Conservation (phyloP, 23 tunicate genomes). For the Trididemnum clinides region DNA sequence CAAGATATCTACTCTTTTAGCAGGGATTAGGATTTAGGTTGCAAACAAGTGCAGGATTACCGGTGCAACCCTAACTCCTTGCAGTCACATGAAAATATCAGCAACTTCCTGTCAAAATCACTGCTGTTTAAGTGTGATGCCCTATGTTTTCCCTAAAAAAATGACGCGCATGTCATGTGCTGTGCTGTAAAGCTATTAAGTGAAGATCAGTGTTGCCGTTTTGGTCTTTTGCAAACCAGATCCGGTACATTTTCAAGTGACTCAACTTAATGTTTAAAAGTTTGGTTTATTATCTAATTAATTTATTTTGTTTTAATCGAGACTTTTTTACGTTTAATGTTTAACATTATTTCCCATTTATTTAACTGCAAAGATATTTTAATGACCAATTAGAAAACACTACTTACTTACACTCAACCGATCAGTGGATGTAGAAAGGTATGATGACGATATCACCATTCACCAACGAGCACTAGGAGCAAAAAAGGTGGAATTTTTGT, state of each 20-base stretch:
- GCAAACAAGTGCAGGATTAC: too few relatives aligned
- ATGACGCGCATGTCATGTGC: too few relatives aligned
- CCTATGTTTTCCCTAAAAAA: too few relatives aligned
- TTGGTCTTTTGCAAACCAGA: neutral
- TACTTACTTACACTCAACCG: neutral
- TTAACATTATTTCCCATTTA: neutral
- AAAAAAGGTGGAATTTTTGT: too few relatives aligned
- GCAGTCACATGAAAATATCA: too few relatives aligned
- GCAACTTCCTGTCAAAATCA: too few relatives aligned
- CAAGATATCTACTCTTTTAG: too few relatives aligned
- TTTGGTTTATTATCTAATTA: neutral
- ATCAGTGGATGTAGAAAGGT: neutral
- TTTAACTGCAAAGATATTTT: neutral
- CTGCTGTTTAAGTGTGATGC: too few relatives aligned
- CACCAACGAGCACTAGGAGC: neutral
- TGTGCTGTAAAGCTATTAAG: too few relatives aligned
- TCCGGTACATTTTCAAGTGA: neutral
- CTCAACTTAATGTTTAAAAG: neutral
- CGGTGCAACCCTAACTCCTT: too few relatives aligned
- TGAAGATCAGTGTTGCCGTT: neutral
- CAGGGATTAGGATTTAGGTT: too few relatives aligned
- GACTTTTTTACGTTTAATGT: neutral
- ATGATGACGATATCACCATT: neutral
- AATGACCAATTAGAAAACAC: neutral
- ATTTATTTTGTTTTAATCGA: neutral